Conservation (phyloP, 2,113 vertebrate genomes). For the Eptesicus fuscus region DNA sequence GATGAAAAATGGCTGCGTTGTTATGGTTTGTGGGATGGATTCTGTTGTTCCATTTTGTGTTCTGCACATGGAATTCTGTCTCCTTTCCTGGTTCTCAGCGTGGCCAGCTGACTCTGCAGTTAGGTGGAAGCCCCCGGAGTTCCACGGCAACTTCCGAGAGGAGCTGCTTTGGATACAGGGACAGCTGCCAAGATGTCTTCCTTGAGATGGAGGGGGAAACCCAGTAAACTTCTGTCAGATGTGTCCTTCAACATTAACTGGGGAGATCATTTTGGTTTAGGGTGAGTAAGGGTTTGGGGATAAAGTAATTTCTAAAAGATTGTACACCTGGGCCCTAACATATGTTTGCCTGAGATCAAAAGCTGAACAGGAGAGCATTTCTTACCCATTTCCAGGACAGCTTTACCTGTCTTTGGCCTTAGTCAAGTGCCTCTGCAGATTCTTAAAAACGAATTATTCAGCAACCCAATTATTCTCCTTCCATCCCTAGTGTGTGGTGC, state of each 20-base stretch:
- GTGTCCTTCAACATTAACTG: not conserved
- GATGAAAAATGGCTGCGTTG: not conserved
- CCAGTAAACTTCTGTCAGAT: not conserved
- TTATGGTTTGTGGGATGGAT: constrained; percentile 24
- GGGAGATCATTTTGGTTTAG: not conserved
- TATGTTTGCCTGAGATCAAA: not conserved
- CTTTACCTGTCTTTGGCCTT: not conserved
- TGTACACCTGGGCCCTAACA: not conserved
- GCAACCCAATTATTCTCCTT: not conserved
- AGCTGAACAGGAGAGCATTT: not conserved
- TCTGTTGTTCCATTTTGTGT: not conserved
- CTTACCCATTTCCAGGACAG: not conserved
- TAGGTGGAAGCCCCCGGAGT: not conserved
- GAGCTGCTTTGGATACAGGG: not conserved
- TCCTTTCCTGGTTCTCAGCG: not conserved
- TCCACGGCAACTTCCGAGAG: constrained; percentile 23
- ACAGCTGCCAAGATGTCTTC: not conserved
- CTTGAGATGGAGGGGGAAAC: not conserved
- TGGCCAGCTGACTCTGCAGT: not conserved
- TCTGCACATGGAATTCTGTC: constrained; percentile 11
- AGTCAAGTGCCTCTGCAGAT: not conserved
- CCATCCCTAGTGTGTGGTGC: fast-evolving
- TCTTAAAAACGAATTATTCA: not conserved
- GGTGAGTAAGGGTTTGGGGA: constrained; percentile 27
- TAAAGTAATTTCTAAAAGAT: not conserved